phyloP scores from a whole-genome alignment of 2,113 vertebrate genomes.

The Vulpes vulpes region DNA sequence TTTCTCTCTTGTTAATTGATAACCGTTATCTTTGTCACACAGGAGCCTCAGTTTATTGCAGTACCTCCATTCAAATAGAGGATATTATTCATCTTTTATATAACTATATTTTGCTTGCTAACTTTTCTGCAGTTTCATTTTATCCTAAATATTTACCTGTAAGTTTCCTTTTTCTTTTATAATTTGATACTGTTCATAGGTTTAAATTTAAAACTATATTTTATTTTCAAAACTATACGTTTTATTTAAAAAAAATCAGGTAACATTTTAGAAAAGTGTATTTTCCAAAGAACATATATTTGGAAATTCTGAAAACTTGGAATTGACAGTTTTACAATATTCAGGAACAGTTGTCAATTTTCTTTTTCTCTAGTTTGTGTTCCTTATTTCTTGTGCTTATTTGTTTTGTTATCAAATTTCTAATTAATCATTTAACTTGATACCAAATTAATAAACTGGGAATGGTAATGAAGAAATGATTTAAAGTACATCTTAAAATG shows the following conservation, averaged over 20 bases:
- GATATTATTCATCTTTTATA: not conserved
- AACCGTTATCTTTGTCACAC: not conserved
- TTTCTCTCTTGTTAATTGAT: not conserved
- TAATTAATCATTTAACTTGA: constrained; percentile 23
- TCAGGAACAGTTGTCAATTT: not conserved
- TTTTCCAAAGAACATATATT: not conserved
- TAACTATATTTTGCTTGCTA: not conserved
- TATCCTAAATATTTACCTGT: not conserved
- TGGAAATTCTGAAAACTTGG: not conserved
- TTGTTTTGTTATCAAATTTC: not conserved
- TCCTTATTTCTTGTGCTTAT: not conserved
- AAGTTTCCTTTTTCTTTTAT: not conserved
- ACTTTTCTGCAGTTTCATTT: not conserved
- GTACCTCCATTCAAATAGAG: not conserved
- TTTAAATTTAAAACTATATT: constrained; percentile 15
- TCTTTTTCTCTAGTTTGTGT: not conserved
- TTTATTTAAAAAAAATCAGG: not conserved
- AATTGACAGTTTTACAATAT: not conserved
- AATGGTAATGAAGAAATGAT: not conserved
- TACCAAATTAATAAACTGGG: not conserved
- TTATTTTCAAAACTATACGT: not conserved
- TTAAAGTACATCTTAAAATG: constrained; percentile 14
- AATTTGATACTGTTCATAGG: not conserved
- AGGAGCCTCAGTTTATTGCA: not conserved
- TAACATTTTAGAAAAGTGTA: not conserved